Base-by-base conservation (phyloP, 2,113 vertebrate genomes). In the Otis tarda region DNA sequence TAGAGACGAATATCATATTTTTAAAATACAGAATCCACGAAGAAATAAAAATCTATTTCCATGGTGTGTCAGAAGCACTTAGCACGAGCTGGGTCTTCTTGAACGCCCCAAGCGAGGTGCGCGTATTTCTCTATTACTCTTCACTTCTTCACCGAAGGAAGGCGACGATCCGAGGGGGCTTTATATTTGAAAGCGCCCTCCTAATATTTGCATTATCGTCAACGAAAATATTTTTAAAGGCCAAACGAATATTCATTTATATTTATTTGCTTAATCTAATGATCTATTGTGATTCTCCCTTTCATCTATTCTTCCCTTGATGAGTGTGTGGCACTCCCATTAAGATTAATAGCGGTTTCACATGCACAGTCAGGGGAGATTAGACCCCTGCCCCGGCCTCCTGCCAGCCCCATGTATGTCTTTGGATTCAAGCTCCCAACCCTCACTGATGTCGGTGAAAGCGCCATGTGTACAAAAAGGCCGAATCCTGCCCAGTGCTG, bases 161-260 rank as follows among this genome's bases (percentile, higher is more conserved):
- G 94, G 67, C 91, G 52, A 95, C 2, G 3, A 71, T 95, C 49
- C 1, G 0, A 75, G 75, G 84, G 80, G 90, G 79, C 50, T 97
- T 95, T 96, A 71, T 96, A 86, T 96, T 95, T 91, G 87, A 83
- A 95, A 90, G 94, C 94, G n/a, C 86, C 5, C 94, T 90, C 96
- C 95, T 97, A 95, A 97, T 97, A 97, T 98, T 95, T 92, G 76
- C 97, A 80, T 96, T 85, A 87, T 68, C 61, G 13, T 91, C 94
- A 68, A 95, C 47, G 87, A 98, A 98, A 98, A 97, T 97, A 98
- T 98, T 98, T 98, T 95, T 97, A 95, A 96, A 95, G 97, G 97
- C 97, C 97, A 97, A 98, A 89, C 75, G 93, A 90, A 92, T 91
- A 96, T 97, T 97, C 96, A 95, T 97, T 98, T 98, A 97, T 96